phyloP scores from a whole-genome alignment of 2,113 vertebrate genomes.

The Myocastor coypus region DNA sequence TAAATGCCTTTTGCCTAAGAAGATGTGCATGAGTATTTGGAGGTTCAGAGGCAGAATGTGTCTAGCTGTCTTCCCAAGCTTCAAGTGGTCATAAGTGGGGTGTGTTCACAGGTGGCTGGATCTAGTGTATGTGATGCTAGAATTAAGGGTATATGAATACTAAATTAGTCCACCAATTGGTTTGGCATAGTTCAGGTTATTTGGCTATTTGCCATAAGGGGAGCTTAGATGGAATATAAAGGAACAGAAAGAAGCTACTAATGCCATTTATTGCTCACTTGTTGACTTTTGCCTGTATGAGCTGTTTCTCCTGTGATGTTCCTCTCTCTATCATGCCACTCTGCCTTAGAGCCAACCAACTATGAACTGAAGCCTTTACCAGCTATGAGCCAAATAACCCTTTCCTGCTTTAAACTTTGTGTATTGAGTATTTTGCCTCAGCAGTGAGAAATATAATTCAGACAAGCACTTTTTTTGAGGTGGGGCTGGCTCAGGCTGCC shows the following conservation, averaged over 20 bases:
- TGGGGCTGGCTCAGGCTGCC: too few species aligned
- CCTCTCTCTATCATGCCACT: neutral
- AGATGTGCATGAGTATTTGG: neutral
- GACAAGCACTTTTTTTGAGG: too few species aligned
- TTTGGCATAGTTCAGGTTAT: neutral
- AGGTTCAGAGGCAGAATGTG: neutral
- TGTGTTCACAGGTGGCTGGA: neutral
- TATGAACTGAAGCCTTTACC: neutral
- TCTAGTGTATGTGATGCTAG: neutral
- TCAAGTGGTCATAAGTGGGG: neutral
- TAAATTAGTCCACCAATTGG: neutral
- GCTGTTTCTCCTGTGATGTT: neutral
- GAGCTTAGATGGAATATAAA: neutral
- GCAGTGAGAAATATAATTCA: neutral
- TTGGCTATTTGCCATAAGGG: neutral
- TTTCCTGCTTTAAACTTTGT: neutral
- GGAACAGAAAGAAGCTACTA: neutral
- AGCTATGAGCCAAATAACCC: neutral
- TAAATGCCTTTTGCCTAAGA: neutral
- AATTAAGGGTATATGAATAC: neutral
- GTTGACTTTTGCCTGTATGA: neutral
- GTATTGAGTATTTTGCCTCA: neutral
- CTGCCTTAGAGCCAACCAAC: neutral
- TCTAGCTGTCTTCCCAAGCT: neutral
- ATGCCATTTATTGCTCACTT: neutral